phyloP scores from a whole-genome alignment of 2,797 vertebrate species.

The Ctenosaura bakeri region DNA sequence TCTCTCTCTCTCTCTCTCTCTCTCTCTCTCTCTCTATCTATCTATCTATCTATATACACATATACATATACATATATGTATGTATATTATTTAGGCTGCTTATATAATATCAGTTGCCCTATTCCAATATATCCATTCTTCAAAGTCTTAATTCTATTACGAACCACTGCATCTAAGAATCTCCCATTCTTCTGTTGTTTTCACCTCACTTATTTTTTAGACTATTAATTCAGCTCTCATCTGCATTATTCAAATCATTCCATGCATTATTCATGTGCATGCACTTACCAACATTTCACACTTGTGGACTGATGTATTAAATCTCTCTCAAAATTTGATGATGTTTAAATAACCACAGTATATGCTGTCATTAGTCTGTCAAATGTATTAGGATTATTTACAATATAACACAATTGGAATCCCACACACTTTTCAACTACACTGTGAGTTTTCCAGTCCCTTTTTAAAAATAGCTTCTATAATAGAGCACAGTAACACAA shows the following conservation, averaged over 20 bases:
- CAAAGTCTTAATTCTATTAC: conserved; percentile 47
- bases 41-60: no score
- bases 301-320: conserved; percentile 56
- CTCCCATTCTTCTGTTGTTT: conserved; percentile 49
- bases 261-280: conserved; percentile 43
- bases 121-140: conserved; percentile 29
- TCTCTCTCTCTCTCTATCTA: no score
- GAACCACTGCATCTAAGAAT: conserved; percentile 41
- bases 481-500: conserved; percentile 60
- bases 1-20: no score
- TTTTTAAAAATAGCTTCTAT: conserved; percentile 62
- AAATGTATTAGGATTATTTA: conserved; percentile 57
- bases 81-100: no score
- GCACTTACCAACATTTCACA: conserved; percentile 46
- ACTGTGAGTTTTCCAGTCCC: conserved; percentile 50
- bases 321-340: conserved; percentile 50
- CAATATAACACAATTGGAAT: conserved; percentile 51
- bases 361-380: conserved; percentile 40
- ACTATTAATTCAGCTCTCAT: conserved; percentile 40
- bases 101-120: background rate
- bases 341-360: conserved; percentile 50
- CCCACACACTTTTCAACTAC: conserved; percentile 54
- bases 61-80: no score
- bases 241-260: conserved; percentile 54
- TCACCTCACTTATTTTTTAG: conserved; percentile 25